phyloP scores from a whole-genome alignment of 2,113 vertebrate genomes.

The Brachirus orientalis region DNA sequence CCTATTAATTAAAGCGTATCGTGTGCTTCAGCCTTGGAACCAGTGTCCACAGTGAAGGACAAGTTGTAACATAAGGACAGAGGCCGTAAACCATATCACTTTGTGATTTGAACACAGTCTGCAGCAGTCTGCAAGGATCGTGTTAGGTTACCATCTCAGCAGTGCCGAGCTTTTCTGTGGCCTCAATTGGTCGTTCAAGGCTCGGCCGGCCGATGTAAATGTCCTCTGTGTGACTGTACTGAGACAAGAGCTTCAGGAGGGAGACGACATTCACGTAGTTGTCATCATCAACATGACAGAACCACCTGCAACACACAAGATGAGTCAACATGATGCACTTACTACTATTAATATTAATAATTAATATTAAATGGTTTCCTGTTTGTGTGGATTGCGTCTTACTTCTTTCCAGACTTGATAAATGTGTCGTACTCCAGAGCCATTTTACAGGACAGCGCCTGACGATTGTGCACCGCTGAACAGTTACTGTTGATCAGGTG shows the following conservation, averaged over 20 bases:
- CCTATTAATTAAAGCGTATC: not conserved
- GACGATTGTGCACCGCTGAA: conserved; percentile 89
- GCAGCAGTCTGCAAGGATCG: no score
- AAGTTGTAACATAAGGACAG: no score
- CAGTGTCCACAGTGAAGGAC: not conserved
- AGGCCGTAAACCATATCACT: no score
- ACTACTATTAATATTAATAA: no score
- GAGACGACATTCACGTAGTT: conserved; percentile 89
- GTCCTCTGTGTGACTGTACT: conserved; percentile 85
- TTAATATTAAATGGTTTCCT: not conserved
- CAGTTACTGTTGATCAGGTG: conserved; percentile 92
- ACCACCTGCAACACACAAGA: conserved; percentile 83
- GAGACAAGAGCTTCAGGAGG: conserved; percentile 87
- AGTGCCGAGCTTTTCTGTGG: conserved; percentile 84
- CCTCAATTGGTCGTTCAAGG: conserved; percentile 91
- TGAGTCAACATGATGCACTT: not conserved
- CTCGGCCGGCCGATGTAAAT: conserved; percentile 93
- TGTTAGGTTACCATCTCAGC: conserved; percentile 80
- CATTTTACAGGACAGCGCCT: conserved; percentile 96
- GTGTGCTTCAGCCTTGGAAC: not conserved
- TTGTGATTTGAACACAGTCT: no score
- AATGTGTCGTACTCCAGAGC: conserved; percentile 90
- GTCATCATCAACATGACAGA: conserved; percentile 94
- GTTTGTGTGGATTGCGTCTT: conserved; percentile 59
- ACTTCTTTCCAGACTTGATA: conserved; percentile 89